Conservation (phyloP, 2,113 vertebrate genomes). For the Ivindomyrus marchei region DNA sequence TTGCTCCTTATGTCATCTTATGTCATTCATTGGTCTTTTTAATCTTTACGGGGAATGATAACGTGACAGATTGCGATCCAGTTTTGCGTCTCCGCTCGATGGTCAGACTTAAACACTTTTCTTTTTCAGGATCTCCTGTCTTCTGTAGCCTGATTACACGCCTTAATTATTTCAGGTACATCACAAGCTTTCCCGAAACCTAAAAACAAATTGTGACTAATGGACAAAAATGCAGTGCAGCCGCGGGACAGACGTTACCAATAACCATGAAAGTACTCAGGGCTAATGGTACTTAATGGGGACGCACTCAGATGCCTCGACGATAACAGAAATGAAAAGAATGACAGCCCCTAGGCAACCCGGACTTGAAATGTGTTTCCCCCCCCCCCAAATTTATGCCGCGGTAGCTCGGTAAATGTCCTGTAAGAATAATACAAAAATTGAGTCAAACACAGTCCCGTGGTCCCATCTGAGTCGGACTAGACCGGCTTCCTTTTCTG, state of each 20-base stretch:
- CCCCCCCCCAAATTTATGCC: background rate
- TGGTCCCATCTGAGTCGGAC: background rate
- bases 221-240: constrained; percentile 26
- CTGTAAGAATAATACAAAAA: background rate
- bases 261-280: constrained; percentile 7
- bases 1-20: background rate
- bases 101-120: background rate
- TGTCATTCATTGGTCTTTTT: background rate
- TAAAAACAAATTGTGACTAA: constrained; percentile 26
- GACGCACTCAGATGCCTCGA: constrained; percentile 22
- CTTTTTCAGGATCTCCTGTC: background rate
- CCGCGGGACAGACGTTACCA: constrained; percentile 25
- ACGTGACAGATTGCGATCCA: background rate
- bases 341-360: constrained; percentile 12
- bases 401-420: background rate
- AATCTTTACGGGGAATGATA: background rate
- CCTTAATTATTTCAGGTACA: background rate
- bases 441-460: background rate
- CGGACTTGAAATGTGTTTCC: background rate
- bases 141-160: background rate
- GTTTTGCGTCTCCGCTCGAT: background rate
- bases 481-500: background rate
- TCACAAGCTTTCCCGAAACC: background rate
- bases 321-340: constrained; percentile 33
- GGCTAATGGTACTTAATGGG: background rate